phyloP scores from a whole-genome alignment of 2,797 vertebrate genomes.

The Acrossocheilus fasciatus region DNA sequence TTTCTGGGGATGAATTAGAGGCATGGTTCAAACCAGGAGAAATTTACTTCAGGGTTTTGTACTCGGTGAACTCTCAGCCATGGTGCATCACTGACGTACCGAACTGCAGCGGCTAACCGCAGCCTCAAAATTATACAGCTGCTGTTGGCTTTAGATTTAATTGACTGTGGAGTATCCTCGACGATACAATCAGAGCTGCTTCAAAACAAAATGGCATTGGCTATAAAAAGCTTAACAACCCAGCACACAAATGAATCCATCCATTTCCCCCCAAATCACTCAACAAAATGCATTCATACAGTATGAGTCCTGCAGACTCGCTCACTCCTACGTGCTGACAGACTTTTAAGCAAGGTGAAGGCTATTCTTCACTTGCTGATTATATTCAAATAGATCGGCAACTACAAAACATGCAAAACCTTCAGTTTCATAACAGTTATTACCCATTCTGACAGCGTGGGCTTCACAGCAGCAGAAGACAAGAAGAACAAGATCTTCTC shows the following conservation, averaged over 20 bases:
- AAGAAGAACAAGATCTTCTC: not conserved
- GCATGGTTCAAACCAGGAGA: not conserved
- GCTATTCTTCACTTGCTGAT: constrained; percentile 35
- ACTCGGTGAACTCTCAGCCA: not conserved
- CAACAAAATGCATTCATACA: not conserved
- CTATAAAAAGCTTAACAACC: constrained; percentile 62
- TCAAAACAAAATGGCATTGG: constrained; percentile 66
- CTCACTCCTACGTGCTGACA: not conserved
- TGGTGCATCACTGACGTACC: constrained; percentile 3
- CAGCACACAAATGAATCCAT: not conserved
- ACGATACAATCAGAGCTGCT: constrained; percentile 52
- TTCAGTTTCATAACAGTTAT: constrained; percentile 27
- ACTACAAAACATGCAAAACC: constrained; percentile 58
- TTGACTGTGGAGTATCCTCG: not conserved
- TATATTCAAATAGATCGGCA: constrained; percentile 52
- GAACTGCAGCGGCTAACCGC: not conserved
- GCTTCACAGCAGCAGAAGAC: not conserved
- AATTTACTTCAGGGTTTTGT: constrained; percentile 3
- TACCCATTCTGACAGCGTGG: constrained; percentile 28
- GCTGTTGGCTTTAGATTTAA: not conserved
- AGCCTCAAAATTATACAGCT: constrained; percentile 2
- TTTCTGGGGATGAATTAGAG: not conserved
- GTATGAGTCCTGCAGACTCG: not conserved
- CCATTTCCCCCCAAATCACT: not conserved
- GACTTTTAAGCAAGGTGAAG: not conserved